phyloP scores from a whole-genome alignment of 2,888 invertebrate species.

The Cerastis rubricosa region DNA sequence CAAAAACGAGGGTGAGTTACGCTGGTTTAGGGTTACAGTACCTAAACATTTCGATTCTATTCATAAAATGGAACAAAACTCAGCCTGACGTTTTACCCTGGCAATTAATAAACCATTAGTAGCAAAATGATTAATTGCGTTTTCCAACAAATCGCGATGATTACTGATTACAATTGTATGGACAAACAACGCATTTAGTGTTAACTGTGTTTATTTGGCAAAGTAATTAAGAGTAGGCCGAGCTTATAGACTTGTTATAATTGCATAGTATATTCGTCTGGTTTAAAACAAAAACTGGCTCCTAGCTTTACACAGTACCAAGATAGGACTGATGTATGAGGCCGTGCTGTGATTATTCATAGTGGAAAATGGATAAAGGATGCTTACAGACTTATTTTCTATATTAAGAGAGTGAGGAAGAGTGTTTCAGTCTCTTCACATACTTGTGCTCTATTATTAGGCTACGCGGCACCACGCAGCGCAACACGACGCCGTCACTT shows the following conservation, averaged over 20 bases:
- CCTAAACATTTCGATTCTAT: conserved; percentile 7
- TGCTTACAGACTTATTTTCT: neutral
- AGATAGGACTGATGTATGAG: neutral
- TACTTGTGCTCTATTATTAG: too few relatives aligned
- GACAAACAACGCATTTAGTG: conserved; percentile 35
- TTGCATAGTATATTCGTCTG: neutral
- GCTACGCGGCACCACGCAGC: too few relatives aligned
- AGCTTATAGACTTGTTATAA: neutral
- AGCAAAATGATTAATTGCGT: conserved; percentile 47
- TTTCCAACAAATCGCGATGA: conserved; percentile 42
- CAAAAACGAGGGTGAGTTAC: neutral
- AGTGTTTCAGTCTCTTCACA: neutral
- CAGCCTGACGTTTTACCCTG: neutral
- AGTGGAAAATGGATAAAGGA: neutral
- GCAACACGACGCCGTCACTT: too few relatives aligned
- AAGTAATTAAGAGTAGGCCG: conserved; percentile 13
- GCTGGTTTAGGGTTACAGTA: neutral
- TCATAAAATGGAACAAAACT: conserved; percentile 29
- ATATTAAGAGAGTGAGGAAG: neutral
- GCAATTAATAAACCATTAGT: conserved; percentile 53
- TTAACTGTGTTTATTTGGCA: conserved; percentile 10
- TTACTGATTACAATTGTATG: conserved; percentile 34
- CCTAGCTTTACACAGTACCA: neutral
- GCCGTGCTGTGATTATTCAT: neutral
- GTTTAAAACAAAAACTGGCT: neutral